Base-by-base conservation (phyloP, 2,888 invertebrate genomes). In the Xestia sexstrigata region DNA sequence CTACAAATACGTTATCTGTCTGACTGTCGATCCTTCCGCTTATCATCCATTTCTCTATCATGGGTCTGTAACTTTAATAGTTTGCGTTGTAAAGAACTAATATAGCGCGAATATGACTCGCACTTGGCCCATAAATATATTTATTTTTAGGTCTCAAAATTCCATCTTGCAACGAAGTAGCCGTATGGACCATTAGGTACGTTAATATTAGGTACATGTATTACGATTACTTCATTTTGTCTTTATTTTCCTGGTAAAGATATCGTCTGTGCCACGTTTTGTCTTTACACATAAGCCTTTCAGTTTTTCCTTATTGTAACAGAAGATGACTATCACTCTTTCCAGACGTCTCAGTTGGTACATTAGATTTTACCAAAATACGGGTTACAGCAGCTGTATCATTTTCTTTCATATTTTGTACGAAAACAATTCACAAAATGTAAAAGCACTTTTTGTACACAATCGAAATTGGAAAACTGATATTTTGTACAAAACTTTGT, bases 391-490 rank as follows among this genome's bases (percentile, higher is more conserved):
- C 35, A 60, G 2, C 30, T 4, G 35, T 39, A 11, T 45, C 26
- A 58, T 60, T 52, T 66, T 23, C 68, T 2, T 52, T 45, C 9
- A 63, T 70, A 66, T 65, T 45, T 23, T 8, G 8, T 47, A 42
- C 8, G 13, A 49, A 65, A 60, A 47, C 69, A 81, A 75, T 65
- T 20, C 35, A 45, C n/a, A n/a, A n/a, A 70, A 70, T 75, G 52
- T 23, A n/a, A 60, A n/a, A 45, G 2, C 26, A 58, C 15, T 35
- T 76, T 79, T 76, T 65, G 47, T 58, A 75, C 20, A 81, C 45
- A 81, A 67, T 69, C 7, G 26, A 76, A 76, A 82, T 82, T 69
- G 69, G 26, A 39, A 82, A 58, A 76, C 52, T 58, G 26, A 65
- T 58, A 79, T 68, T 68, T 65, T 66, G 30, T 23, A 30, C 2